Percentiles rank a stretch among this genome's conserved stretches.
These are phyloP conservation scores for Hoplostethus atlanticus DNA, from an alignment of 2,797 vertebrate genomes.

Conservation along the genomic window DNA sequence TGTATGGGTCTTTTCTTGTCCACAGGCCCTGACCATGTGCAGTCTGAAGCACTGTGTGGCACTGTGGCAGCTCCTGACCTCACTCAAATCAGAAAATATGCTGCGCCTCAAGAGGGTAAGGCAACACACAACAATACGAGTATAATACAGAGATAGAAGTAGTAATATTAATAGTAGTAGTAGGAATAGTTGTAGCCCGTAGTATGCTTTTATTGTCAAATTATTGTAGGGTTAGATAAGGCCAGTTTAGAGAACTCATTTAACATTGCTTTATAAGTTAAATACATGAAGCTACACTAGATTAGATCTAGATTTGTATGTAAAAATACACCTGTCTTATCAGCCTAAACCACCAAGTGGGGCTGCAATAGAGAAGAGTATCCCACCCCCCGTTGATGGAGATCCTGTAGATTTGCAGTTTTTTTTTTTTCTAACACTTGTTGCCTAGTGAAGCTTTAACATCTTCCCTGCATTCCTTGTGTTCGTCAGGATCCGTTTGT, in stretches of 20 bases:
- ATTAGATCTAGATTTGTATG: too few relatives aligned
- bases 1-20: neutral
- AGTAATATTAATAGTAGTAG: neutral
- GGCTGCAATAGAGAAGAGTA: too few relatives aligned
- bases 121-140: neutral
- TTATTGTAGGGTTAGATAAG: neutral
- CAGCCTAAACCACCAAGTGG: too few relatives aligned
- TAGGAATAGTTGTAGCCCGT: neutral
- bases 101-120: constrained; percentile 90
- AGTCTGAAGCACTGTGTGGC: constrained; percentile 88
- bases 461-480: neutral
- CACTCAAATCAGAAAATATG: constrained; percentile 92
- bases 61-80: constrained; percentile 93
- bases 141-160: neutral
- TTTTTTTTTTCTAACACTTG: too few relatives aligned
- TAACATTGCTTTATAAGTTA: neutral
- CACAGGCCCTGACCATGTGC: constrained; percentile 88
- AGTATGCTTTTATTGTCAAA: neutral
- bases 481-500: constrained; percentile 90
- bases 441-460: neutral
- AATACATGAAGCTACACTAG: neutral
- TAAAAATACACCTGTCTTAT: too few relatives aligned
- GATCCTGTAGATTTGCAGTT: too few relatives aligned
- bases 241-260: neutral
- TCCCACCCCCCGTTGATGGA: too few relatives aligned